Base-by-base conservation (phyloP, 1,140 invertebrate species). In the Drosophila tropicalis region DNA sequence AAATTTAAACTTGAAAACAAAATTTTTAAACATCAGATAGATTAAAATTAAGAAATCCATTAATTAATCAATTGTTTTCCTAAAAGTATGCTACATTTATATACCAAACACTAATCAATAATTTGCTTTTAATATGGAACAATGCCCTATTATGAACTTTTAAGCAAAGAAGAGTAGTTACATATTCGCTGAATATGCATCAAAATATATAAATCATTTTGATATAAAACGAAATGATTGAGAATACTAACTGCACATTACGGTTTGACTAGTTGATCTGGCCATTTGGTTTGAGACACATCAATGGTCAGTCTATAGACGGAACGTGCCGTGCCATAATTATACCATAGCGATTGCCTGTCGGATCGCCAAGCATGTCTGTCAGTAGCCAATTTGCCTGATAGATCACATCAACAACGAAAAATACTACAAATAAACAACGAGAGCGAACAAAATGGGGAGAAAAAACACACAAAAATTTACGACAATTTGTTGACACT, bases 401-500 rank as follows among this genome's bases (percentile, higher is more conserved):
- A 86, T 82, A 70, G 79, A 86, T 87, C 76, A 78, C 67, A 76
- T 47, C 55, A 69, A 68, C 60, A 62, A 51, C 44, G 9, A 51
- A 47, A 47, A 17, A 47, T 41, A 41, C 44, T 9, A 47, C 44
- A 47, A 47, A 47, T 47, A 19, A 13, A 7, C 44, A 19, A 47
- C 29, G 19, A 47, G 5, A 44, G 5, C 2, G 17, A 19, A 3
- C 22, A 25, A 4, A 25, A 5, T 29, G 19, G 44, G 9, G 19
- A 12, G 19, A 32, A 41, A 41, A 55, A 72, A 57, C 3, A 36
- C 32, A 64, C 15, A 76, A 69, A 79, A 51, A 51, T 22, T 86
- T 67, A 69, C 70, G 83, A 86, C 83, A 86, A 87, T 83, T 86
- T 83, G 79, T 75, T 83, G 82, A 85, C 83, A 82, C 76, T 70